Evolutionary conservation across 2,888 invertebrate genomes (phyloP).

Genomic region (Tetheella fluctuosa): DNA sequence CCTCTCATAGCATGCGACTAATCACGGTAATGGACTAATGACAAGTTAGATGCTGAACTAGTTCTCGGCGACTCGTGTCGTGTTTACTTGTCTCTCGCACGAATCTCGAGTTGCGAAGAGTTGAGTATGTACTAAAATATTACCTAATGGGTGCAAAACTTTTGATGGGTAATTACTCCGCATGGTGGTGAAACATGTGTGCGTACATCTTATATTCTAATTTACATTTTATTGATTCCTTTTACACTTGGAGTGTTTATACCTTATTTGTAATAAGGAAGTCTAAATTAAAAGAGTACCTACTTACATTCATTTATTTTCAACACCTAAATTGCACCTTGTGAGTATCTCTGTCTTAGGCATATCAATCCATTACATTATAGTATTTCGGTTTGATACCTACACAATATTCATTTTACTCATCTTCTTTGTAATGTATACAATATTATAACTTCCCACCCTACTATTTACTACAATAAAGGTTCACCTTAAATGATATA

Average conservation of each 20-base stretch:
- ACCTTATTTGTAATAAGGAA: not conserved
- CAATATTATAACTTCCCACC: constrained; percentile 7
- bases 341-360: not conserved
- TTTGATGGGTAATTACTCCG: constrained; percentile 34
- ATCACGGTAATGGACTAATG: constrained; percentile 78
- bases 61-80: constrained; percentile 33
- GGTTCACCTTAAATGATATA: constrained; percentile 21
- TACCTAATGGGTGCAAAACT: constrained; percentile 35
- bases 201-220: not conserved
- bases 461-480: constrained; percentile 21
- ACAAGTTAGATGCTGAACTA: constrained; percentile 65
- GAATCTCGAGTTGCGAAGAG: constrained; percentile 7
- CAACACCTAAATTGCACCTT: not conserved
- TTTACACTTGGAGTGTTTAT: not conserved
- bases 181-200: constrained; percentile 1
- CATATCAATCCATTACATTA: not conserved
- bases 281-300: too few species aligned
- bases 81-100: constrained; percentile 46
- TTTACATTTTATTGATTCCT: constrained; percentile 5
- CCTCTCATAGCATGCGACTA: constrained; percentile 48
- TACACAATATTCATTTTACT: not conserved
- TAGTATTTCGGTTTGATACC: not conserved
- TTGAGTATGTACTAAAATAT: constrained; percentile 50
- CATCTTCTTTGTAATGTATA: not conserved
- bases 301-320: too few species aligned